These are phyloP conservation scores for Drosophila repletoides DNA, from an alignment of 1,140 invertebrate genomes.

Conservation along the genomic window DNA sequence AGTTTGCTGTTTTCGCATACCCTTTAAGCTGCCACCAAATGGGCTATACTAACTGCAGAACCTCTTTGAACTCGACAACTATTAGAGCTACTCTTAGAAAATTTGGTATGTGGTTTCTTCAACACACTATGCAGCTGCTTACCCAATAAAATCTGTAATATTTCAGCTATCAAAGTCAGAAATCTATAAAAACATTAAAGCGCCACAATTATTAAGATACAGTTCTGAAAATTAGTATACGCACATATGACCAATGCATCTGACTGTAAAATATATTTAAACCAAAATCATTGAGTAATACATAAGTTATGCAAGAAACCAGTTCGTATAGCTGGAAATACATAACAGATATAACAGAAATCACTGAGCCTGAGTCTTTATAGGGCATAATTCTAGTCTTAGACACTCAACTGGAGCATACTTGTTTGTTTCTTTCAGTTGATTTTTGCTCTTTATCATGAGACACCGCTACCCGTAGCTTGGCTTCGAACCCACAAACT, in stretches of 20 bases:
- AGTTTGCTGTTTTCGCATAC: slow-evolving; percentile 50
- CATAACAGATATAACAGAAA: too few species aligned
- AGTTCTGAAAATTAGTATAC: too few species aligned
- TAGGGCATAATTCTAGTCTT: not conserved
- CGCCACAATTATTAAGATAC: too few species aligned
- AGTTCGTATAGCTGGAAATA: not conserved
- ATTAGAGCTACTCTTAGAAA: too few species aligned
- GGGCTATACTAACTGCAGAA: not conserved
- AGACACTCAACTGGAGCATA: not conserved
- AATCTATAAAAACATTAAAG: too few species aligned
- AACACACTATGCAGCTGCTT: too few species aligned
- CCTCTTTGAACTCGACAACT: not conserved
- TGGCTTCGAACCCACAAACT: not conserved
- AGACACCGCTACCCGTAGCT: not conserved
- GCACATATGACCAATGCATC: too few species aligned
- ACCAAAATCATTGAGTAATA: too few species aligned
- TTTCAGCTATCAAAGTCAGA: too few species aligned
- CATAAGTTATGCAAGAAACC: not conserved
- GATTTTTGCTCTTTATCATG: slow-evolving; percentile 26
- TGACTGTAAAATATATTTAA: too few species aligned
- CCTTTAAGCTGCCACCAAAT: not conserved
- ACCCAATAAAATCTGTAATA: too few species aligned
- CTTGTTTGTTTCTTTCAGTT: slow-evolving; percentile 11
- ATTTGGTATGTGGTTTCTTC: too few species aligned
- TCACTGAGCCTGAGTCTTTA: not conserved